Percentiles rank a stretch among this genome's conserved stretches.
Evolutionary conservation across 2,113 vertebrate genomes (phyloP).

Genomic region (Thryonomys swinderianus): DNA sequence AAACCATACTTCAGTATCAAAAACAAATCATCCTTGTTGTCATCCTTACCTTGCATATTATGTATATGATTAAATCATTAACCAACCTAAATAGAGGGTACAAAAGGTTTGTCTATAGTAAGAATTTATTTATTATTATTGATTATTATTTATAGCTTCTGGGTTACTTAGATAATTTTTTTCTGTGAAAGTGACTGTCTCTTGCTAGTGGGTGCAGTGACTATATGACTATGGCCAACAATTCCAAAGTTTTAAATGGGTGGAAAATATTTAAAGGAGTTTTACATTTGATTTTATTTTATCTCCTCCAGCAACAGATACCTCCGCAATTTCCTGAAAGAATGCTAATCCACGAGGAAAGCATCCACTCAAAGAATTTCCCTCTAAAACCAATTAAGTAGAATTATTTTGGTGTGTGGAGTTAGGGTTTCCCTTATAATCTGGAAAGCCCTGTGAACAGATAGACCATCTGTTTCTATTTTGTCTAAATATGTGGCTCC

Average conservation of each 20-base stretch:
- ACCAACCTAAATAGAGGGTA: neutral
- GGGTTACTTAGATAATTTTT: neutral
- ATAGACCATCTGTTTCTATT: slow-evolving; percentile 52
- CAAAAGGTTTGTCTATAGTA: neutral
- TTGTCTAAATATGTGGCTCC: slow-evolving; percentile 16
- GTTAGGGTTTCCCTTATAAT: neutral
- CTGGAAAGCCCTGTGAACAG: slow-evolving; percentile 15
- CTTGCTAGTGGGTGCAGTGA: neutral
- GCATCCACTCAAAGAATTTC: neutral
- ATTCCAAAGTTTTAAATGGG: slow-evolving; percentile 10
- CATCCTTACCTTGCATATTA: neutral
- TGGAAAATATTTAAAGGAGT: neutral
- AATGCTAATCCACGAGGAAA: slow-evolving; percentile 43
- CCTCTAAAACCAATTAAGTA: slow-evolving; percentile 31
- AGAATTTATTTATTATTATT: no score
- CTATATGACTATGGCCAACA: neutral
- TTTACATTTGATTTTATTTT: neutral
- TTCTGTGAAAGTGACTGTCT: neutral
- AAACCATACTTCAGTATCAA: neutral
- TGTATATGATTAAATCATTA: slow-evolving; percentile 41
- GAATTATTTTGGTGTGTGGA: slow-evolving; percentile 23
- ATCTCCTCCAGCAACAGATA: neutral
- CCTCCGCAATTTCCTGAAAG: slow-evolving; percentile 51
- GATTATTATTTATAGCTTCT: neutral
- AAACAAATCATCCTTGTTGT: neutral